phyloP scores from a whole-genome alignment of 2,888 invertebrate genomes.

The Macrophya alboannulata region DNA sequence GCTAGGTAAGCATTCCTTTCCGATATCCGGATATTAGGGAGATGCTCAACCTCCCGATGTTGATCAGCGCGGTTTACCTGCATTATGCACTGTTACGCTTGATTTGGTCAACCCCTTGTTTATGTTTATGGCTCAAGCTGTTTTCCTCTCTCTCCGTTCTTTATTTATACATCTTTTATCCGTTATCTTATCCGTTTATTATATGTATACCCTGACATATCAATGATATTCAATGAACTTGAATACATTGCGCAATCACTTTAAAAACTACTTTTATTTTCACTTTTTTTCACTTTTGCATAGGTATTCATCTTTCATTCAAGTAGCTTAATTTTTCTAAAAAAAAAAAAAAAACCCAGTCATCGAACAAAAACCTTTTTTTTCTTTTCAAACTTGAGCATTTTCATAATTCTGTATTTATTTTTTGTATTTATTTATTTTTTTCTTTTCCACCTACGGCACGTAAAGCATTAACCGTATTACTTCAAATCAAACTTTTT shows the following conservation, averaged over 20 bases:
- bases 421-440: neutral
- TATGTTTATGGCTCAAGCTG: conserved; percentile 50
- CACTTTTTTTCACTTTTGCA: conserved; percentile 12
- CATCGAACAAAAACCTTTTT: neutral
- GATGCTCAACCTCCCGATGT: conserved; percentile 32
- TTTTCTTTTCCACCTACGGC: neutral
- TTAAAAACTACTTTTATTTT: conserved; percentile 21
- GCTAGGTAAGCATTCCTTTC: conserved; percentile 46
- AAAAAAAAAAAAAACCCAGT: too few relatives aligned
- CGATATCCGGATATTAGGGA: conserved; percentile 17
- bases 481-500: too few relatives aligned
- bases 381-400: neutral
- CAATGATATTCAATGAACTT: conserved; percentile 28
- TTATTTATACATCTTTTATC: conserved; percentile 34
- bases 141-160: conserved; percentile 21
- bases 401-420: neutral
- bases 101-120: conserved; percentile 43
- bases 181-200: conserved; percentile 9
- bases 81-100: conserved; percentile 47
- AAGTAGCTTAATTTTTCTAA: neutral
- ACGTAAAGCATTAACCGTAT: neutral
- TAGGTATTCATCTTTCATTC: neutral
- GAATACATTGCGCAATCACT: conserved; percentile 12
- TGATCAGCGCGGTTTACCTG: conserved; percentile 18
- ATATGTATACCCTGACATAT: neutral